These are phyloP conservation scores for Paramuricea clavata DNA, from an alignment of 92 coral and sea anemone genomes.

Conservation along the genomic window DNA sequence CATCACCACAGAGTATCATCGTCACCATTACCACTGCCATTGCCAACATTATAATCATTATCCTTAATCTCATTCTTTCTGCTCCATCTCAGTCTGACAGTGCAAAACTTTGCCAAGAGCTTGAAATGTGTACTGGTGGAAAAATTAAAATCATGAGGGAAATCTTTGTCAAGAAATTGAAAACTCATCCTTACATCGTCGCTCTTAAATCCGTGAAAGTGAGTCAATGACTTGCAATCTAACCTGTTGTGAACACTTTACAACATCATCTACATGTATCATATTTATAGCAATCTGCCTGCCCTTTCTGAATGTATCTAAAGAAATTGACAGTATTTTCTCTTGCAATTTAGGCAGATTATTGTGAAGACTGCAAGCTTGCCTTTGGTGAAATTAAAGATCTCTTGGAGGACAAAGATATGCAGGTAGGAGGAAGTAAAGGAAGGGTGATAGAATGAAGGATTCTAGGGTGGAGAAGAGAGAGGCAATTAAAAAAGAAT, in stretches of 20 bases:
- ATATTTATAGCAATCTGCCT: too few relatives aligned
- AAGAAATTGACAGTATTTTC: background rate
- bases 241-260: background rate
- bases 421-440: too few relatives aligned
- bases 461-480: too few relatives aligned
- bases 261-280: too few relatives aligned
- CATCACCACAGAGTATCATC: too few relatives aligned
- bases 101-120: conserved; percentile 14
- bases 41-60: too few relatives aligned
- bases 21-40: too few relatives aligned
- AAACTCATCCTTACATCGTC: background rate
- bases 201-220: conserved; percentile 18
- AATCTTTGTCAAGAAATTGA: background rate
- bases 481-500: too few relatives aligned
- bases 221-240: background rate
- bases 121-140: background rate
- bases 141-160: background rate
- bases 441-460: too few relatives aligned
- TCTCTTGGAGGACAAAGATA: conserved; percentile 9
- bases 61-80: too few relatives aligned
- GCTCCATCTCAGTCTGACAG: conserved; percentile 29
- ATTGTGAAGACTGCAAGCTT: conserved; percentile 31
- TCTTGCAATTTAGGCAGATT: conserved; percentile 4
- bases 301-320: background rate
- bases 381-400: conserved; percentile 16